Conservation (phyloP, 2,888 invertebrate genomes). For the Blastobasis lacticolella region DNA sequence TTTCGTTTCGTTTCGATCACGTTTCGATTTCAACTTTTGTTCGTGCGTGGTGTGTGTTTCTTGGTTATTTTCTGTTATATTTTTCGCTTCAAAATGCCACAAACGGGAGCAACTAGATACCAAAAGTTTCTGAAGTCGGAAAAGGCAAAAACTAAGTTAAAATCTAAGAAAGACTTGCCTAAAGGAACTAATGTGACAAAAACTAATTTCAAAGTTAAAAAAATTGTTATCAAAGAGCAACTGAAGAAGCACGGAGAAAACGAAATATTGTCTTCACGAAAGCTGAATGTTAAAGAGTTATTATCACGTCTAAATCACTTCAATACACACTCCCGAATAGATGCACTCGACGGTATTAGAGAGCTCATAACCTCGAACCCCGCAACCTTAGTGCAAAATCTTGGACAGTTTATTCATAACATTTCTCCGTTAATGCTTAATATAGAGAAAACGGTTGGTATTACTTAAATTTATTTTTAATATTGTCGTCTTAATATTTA, state of each 20-base stretch:
- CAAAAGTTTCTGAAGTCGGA: conserved; percentile 87
- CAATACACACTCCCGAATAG: conserved; percentile 79
- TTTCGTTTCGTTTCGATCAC: too few relatives aligned
- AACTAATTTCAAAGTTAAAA: conserved; percentile 90
- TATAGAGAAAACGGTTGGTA: conserved; percentile 76
- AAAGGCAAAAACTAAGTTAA: conserved; percentile 92
- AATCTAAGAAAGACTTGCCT: conserved; percentile 84
- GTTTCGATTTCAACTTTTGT: too few relatives aligned
- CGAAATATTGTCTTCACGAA: conserved; percentile 78
- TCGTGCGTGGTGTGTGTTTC: too few relatives aligned
- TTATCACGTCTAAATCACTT: conserved; percentile 82
- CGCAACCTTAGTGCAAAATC: conserved; percentile 65
- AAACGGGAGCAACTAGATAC: conserved; percentile 73
- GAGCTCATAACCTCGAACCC: conserved; percentile 60
- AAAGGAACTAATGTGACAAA: conserved; percentile 93
- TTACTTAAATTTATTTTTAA: background rate
- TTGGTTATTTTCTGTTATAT: too few relatives aligned
- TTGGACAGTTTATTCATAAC: conserved; percentile 80
- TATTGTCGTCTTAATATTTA: too few relatives aligned
- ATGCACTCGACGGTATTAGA: conserved; percentile 76
- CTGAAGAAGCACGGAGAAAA: conserved; percentile 67
- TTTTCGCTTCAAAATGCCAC: conserved; percentile 37
- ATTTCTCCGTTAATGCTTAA: conserved; percentile 82
- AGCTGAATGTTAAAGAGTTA: conserved; percentile 82
- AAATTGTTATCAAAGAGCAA: conserved; percentile 88